Percentiles rank a stretch among this genome's conserved stretches.
Evolutionary conservation across 30 jellyfish, hydroid and myxozoan genomes (phyloP).

Genomic region (Hydractinia echinata): DNA sequence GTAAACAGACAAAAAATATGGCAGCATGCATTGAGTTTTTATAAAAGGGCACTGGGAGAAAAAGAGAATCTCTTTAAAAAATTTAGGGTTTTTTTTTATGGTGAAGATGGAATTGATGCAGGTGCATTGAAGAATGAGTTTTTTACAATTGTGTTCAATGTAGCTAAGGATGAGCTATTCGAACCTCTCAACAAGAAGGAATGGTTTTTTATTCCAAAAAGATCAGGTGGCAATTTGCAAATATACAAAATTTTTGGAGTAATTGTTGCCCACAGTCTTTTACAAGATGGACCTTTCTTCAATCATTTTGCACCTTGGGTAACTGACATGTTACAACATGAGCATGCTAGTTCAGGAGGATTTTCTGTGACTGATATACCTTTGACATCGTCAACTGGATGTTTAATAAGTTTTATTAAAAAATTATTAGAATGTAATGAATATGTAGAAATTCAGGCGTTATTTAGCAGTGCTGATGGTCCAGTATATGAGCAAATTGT

Average conservation of each 20-base stretch:
- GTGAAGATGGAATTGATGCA: slow-evolving; percentile 19
- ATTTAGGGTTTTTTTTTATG: neutral
- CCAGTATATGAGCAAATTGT: slow-evolving; percentile 51
- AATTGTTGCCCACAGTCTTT: slow-evolving; percentile 46
- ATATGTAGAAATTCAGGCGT: slow-evolving; percentile 25
- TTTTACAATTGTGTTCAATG: slow-evolving; percentile 7
- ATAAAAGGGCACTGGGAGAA: slow-evolving; percentile 6
- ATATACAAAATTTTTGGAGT: slow-evolving; percentile 44
- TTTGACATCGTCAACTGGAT: slow-evolving; percentile 25
- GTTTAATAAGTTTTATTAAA: slow-evolving; percentile 23
- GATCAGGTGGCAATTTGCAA: slow-evolving; percentile 56
- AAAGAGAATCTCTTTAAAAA: neutral
- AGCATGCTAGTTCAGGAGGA: slow-evolving; percentile 22
- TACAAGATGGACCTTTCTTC: slow-evolving; percentile 47
- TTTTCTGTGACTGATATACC: slow-evolving; percentile 33
- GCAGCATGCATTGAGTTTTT: slow-evolving; percentile 1
- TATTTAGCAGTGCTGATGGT: slow-evolving; percentile 42
- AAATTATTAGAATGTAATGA: slow-evolving; percentile 15
- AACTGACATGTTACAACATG: neutral
- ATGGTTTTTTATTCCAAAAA: slow-evolving; percentile 35
- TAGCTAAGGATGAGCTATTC: neutral
- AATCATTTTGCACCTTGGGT: slow-evolving; percentile 26
- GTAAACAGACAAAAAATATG: slow-evolving; percentile 1
- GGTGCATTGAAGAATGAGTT: slow-evolving; percentile 14
- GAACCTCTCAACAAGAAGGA: slow-evolving; percentile 10